Conservation (phyloP, 2,797 vertebrate genomes). For the Pteropus rufus region DNA sequence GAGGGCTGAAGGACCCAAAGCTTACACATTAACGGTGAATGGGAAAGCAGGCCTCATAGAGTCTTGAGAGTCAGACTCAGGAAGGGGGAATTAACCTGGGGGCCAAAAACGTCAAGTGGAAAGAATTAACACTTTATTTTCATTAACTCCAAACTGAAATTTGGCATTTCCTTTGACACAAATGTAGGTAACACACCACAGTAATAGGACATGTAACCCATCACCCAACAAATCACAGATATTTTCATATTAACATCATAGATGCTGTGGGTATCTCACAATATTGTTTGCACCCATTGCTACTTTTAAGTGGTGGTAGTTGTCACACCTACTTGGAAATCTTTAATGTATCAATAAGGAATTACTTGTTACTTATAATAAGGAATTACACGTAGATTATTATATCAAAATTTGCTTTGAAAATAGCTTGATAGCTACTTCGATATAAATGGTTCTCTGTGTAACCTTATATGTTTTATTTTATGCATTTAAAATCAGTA, state of each 20-base stretch:
- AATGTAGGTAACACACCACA: neutral
- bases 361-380: neutral
- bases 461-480: neutral
- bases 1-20: neutral
- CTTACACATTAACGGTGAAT: neutral
- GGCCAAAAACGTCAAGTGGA: neutral
- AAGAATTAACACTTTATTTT: slow-evolving; percentile 21
- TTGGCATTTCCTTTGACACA: slow-evolving; percentile 2
- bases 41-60: neutral
- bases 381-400: neutral
- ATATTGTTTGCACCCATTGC: neutral
- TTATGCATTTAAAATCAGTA: slow-evolving; percentile 33
- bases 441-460: slow-evolving; percentile 3
- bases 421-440: slow-evolving; percentile 3
- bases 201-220: neutral
- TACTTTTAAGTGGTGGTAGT: slow-evolving; percentile 15
- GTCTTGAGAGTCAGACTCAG: neutral
- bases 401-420: slow-evolving; percentile 40
- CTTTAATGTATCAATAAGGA: slow-evolving; percentile 36
- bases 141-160: slow-evolving; percentile 19
- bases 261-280: neutral
- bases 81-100: neutral
- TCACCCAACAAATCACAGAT: neutral
- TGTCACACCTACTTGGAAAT: neutral
- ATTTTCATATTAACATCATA: neutral